These are phyloP conservation scores for Pachliopta kotzebuea DNA, from an alignment of 2,888 invertebrate genomes.

Conservation along the genomic window DNA sequence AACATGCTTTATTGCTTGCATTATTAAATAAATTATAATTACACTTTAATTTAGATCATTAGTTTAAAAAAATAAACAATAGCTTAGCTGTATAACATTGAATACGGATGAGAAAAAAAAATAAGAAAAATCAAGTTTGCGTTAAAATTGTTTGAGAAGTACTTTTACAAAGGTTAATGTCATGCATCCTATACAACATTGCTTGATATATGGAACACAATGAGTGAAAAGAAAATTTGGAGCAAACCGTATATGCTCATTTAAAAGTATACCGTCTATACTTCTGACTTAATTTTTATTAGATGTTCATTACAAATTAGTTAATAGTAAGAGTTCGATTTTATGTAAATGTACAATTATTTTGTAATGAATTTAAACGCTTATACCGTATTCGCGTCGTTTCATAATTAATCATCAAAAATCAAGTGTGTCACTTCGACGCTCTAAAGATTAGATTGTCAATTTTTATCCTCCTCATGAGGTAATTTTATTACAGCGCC, in stretches of 20 bases:
- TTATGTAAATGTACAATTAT: not conserved
- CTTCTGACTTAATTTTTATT: too few relatives aligned
- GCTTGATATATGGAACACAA: not conserved
- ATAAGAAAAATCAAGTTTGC: not conserved
- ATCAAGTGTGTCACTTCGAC: slow-evolving; percentile 35
- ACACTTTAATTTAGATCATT: not conserved
- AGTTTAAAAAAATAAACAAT: not conserved
- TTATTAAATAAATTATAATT: not conserved
- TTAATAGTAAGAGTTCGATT: not conserved
- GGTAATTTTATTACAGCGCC: slow-evolving; percentile 70
- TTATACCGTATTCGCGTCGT: not conserved
- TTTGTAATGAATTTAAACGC: not conserved
- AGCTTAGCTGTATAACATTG: not conserved
- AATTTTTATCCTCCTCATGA: slow-evolving; percentile 63
- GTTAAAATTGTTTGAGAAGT: not conserved
- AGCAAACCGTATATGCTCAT: not conserved
- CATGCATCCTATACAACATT: too few relatives aligned
- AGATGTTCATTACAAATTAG: too few relatives aligned
- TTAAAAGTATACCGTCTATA: too few relatives aligned
- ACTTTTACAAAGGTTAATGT: not conserved
- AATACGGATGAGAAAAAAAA: not conserved
- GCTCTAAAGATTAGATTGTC: slow-evolving; percentile 57
- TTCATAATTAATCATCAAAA: slow-evolving; percentile 32
- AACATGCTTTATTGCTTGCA: slow-evolving; percentile 9
- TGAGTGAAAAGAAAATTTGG: not conserved